These are phyloP conservation scores for Melolontha melolontha DNA, from an alignment of 2,888 invertebrate species.

Conservation along the genomic window DNA sequence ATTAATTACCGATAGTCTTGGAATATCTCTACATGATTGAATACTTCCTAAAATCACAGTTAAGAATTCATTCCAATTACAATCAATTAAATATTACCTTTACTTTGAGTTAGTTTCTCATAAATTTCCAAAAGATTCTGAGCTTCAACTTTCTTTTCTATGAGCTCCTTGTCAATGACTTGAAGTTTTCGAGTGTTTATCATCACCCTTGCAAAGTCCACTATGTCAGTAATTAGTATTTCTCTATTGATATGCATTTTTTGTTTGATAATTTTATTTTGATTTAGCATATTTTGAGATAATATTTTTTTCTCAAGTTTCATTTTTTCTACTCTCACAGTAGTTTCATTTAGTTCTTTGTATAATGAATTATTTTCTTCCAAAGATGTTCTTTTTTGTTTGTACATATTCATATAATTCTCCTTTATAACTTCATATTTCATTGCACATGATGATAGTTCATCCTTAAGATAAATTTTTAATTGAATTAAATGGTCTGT, in stretches of 20 bases:
- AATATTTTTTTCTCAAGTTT: slow-evolving; percentile 1
- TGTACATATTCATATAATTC: slow-evolving; percentile 1
- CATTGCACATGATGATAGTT: background rate
- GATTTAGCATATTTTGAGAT: background rate
- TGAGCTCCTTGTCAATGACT: slow-evolving; percentile 1
- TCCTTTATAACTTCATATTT: slow-evolving; percentile 13
- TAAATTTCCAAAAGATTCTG: slow-evolving; percentile 14
- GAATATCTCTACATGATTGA: background rate
- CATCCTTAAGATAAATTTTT: slow-evolving; percentile 2
- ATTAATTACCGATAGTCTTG: slow-evolving; percentile 18
- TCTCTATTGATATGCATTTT: slow-evolving; percentile 3
- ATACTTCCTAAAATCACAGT: background rate
- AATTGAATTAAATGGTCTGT: slow-evolving; percentile 11
- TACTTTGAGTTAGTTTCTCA: background rate
- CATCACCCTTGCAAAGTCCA: slow-evolving; percentile 6
- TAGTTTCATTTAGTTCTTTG: slow-evolving; percentile 1
- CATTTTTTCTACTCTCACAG: background rate
- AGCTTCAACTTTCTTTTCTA: background rate
- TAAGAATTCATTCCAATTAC: background rate
- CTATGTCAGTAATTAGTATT: slow-evolving; percentile 2
- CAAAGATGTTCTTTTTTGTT: background rate
- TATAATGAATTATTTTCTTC: slow-evolving; percentile 7
- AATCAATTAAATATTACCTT: slow-evolving; percentile 17
- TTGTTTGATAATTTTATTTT: background rate
- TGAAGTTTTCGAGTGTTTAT: background rate